phyloP scores from a whole-genome alignment of 2,888 invertebrate genomes.

The Machimus rusticus region DNA sequence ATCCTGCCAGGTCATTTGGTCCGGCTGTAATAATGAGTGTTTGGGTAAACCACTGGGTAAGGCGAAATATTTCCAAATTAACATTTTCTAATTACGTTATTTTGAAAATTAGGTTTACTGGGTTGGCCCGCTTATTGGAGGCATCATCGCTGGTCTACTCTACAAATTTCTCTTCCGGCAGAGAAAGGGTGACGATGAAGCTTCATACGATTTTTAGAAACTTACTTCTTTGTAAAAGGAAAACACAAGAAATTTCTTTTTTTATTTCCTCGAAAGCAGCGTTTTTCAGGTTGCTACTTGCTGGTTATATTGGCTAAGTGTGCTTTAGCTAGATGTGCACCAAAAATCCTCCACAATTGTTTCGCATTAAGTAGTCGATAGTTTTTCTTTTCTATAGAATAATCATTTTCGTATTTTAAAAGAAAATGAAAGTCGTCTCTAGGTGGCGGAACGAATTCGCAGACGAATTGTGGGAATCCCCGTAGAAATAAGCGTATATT shows the following conservation, averaged over 20 bases:
- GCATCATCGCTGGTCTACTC: constrained; percentile 74
- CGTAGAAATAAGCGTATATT: neutral
- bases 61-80: constrained; percentile 43
- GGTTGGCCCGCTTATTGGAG: constrained; percentile 84
- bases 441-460: constrained; percentile 9
- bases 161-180: constrained; percentile 77
- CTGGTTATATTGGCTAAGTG: constrained; percentile 31
- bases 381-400: constrained; percentile 16
- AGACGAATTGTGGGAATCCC: neutral
- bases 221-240: neutral
- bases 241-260: neutral
- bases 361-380: constrained; percentile 20
- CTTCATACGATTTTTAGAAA: constrained; percentile 79
- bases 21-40: constrained; percentile 80
- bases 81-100: constrained; percentile 37
- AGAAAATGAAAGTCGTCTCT: constrained; percentile 2
- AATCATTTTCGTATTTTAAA: neutral
- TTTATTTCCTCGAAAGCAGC: neutral
- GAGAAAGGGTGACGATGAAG: constrained; percentile 75
- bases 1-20: constrained; percentile 89
- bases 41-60: constrained; percentile 85
- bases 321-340: constrained; percentile 33
- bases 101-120: constrained; percentile 75
- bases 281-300: neutral
- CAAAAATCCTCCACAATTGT: constrained; percentile 6